phyloP scores from a whole-genome alignment of 1,140 invertebrate species.

The Patella vulgata region DNA sequence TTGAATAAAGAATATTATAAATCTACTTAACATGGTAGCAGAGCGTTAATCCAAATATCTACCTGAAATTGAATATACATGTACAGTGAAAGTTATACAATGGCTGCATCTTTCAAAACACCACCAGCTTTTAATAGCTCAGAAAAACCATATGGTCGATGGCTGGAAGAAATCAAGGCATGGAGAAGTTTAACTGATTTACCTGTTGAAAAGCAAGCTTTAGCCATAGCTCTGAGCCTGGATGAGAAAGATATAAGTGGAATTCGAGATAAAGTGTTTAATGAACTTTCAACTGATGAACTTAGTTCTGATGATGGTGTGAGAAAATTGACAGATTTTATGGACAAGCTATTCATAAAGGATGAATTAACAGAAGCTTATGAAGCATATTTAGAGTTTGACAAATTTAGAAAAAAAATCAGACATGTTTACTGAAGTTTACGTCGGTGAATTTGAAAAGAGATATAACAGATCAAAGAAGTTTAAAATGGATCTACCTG shows the following conservation, averaged over 20 bases:
- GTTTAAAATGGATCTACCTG: background rate
- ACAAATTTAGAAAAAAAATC: background rate
- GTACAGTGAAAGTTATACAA: too few species aligned
- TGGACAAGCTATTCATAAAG: background rate
- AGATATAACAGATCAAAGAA: background rate
- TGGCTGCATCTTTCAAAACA: too few species aligned
- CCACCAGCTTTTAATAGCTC: too few species aligned
- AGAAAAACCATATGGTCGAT: background rate
- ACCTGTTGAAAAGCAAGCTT: background rate
- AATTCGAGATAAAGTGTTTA: background rate
- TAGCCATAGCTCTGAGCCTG: background rate
- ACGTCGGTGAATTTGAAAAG: too few species aligned
- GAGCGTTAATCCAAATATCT: too few species aligned
- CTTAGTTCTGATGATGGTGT: background rate
- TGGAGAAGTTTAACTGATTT: background rate
- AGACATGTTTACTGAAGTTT: background rate
- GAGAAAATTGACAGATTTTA: background rate
- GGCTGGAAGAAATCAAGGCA: constrained; percentile 3
- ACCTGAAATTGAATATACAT: too few species aligned
- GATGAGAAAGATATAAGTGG: background rate
- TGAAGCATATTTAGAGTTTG: constrained; percentile 1
- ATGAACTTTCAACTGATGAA: background rate
- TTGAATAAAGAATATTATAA: too few species aligned
- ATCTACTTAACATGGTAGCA: too few species aligned
- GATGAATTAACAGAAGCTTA: background rate